Conservation (phyloP, 2,888 invertebrate genomes). For the Metopia argyrocephala region DNA sequence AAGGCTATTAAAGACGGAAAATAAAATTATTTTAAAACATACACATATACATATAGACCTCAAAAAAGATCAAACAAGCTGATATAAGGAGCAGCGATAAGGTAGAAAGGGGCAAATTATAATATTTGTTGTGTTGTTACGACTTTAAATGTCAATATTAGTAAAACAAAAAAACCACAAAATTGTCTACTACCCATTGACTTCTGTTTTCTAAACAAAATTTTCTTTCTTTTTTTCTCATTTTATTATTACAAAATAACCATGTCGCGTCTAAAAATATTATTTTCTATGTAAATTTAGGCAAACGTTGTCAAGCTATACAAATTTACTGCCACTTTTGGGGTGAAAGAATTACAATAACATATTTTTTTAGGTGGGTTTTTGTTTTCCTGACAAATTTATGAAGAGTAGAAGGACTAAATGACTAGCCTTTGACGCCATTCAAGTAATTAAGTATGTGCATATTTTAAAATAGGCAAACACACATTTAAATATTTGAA, state of each 20-base stretch:
- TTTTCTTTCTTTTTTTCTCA: background rate
- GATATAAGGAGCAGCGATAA: background rate
- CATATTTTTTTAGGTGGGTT: background rate
- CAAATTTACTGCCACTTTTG: background rate
- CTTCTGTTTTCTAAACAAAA: background rate
- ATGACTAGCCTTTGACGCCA: constrained; percentile 22
- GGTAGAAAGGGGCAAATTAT: background rate
- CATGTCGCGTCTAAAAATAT: constrained; percentile 13
- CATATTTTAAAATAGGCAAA: constrained; percentile 12
- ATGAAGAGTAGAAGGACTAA: background rate
- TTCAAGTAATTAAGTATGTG: constrained; percentile 33
- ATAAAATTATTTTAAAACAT: too few species aligned
- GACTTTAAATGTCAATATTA: constrained; percentile 29
- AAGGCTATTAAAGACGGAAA: too few species aligned
- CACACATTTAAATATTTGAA: background rate
- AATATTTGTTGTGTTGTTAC: background rate
- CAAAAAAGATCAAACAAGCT: background rate
- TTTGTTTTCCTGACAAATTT: background rate
- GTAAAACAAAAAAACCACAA: constrained; percentile 20
- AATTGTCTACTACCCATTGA: constrained; percentile 5
- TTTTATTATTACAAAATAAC: background rate
- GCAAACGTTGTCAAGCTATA: background rate
- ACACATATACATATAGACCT: background rate
- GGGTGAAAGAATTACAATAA: background rate
- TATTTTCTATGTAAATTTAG: constrained; percentile 9